Evolutionary conservation across 2,888 invertebrate species (phyloP), one percentile per base, ranked within the genome.

Genomic region (Eristalis pertinax): DNA sequence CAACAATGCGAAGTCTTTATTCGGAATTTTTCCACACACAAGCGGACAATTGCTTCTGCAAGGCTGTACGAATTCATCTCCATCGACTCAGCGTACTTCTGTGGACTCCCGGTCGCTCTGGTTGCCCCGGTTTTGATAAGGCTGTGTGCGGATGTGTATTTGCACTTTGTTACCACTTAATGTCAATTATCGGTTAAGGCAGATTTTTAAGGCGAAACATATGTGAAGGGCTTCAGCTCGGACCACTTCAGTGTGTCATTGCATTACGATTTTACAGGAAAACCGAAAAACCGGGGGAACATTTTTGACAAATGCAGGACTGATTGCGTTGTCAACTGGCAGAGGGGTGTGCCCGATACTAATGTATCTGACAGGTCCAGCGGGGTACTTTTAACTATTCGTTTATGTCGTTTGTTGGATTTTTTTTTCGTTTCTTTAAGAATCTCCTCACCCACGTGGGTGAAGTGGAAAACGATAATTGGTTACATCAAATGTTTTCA

Each of bases 101-200:
- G n/a, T 58, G 80, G 84, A 68, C 80, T 84, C 84, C 13, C n/a
- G 29, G 72, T 67, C 13, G 8, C 0, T 19, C n/a, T 19, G 0
- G 50, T 50, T 50, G 8, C 50, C 50, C 8, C 19, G 50, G 50
- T 50, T 50, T 50, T 8, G 19, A 50, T 8, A 19, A 19, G 19
- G 19, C 19, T 19, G 8, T 50, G 50, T 50, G 50, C 19, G 13
- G 13, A 13, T 13, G 13, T 38, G 38, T 70, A 68, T 79, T 74
- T 74, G 74, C 75, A 75, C 22, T 75, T 60, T 70, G 75, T 26
- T 32, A 72, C 73, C 77, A 85, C 82, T 85, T 56, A 41, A 86
- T 86, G 86, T 78, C 86, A 78, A 77, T 77, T 85, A 81, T 85
- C 85, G 81, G 77, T 77, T 80, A 70, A 68, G 56, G 60, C 82